phyloP scores from a whole-genome alignment of 2,113 vertebrate species.

The Guaruba guarouba region DNA sequence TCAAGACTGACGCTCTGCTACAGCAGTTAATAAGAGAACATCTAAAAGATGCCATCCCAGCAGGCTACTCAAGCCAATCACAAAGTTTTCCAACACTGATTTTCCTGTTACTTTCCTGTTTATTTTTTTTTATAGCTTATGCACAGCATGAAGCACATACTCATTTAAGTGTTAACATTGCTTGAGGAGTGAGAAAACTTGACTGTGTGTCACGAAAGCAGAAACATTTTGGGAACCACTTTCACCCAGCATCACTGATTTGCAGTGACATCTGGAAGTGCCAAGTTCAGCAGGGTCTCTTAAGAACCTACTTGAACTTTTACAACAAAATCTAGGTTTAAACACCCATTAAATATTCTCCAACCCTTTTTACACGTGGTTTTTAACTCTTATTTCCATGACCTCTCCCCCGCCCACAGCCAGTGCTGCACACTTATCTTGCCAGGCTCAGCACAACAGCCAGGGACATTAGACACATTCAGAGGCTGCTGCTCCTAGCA shows the following conservation, averaged over 20 bases:
- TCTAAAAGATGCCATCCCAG: background rate
- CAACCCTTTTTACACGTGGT: background rate
- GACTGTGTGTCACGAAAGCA: background rate
- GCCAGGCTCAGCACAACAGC: background rate
- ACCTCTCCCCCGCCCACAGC: background rate
- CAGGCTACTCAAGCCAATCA: background rate
- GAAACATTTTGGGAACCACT: constrained; percentile 17
- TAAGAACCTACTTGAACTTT: background rate
- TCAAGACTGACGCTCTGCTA: background rate
- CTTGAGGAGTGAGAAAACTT: background rate
- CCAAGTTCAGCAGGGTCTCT: background rate
- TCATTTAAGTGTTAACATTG: background rate
- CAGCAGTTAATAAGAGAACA: background rate
- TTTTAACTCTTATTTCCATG: background rate
- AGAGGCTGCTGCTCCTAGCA: background rate
- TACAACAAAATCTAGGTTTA: background rate
- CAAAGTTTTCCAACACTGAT: background rate
- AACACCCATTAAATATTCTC: background rate
- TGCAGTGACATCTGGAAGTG: background rate
- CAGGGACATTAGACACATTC: background rate
- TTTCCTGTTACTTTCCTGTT: background rate
- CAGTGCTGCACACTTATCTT: background rate
- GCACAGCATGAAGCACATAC: background rate
- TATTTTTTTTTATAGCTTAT: background rate
- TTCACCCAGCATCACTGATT: constrained; percentile 24